phyloP scores from a whole-genome alignment of 1,140 invertebrate species.

The Trichoplusia ni region DNA sequence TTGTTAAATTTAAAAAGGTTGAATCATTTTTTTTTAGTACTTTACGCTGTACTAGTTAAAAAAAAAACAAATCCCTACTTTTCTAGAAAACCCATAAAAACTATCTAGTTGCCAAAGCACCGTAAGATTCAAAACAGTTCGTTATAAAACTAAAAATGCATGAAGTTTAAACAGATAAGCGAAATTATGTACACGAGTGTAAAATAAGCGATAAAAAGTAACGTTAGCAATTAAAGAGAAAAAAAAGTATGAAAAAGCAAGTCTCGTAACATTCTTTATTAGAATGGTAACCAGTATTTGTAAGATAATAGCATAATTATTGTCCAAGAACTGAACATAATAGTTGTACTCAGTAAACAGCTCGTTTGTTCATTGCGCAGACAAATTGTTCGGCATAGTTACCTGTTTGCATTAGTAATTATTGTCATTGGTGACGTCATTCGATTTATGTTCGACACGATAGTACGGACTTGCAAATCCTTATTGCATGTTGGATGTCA shows the following conservation, averaged over 20 bases:
- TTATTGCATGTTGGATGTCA: conserved; percentile 19
- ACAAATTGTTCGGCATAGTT: conserved; percentile 34
- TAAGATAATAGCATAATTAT: conserved; percentile 46
- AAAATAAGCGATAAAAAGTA: conserved; percentile 21
- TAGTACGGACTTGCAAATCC: conserved; percentile 13
- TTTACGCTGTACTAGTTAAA: too few relatives aligned
- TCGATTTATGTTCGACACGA: conserved; percentile 6
- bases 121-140: not conserved
- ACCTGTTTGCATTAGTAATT: conserved; percentile 25
- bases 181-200: conserved; percentile 6
- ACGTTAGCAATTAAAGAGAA: conserved; percentile 20
- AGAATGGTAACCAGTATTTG: conserved; percentile 40
- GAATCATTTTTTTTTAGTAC: too few relatives aligned
- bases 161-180: conserved; percentile 7
- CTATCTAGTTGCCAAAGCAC: too few relatives aligned
- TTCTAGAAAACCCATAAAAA: too few relatives aligned
- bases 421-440: conserved; percentile 16
- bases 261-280: conserved; percentile 36
- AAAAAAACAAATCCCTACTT: too few relatives aligned
- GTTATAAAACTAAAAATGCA: not conserved
- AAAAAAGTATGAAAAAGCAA: conserved; percentile 5
- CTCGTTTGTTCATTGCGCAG: conserved; percentile 33
- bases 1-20: too few relatives aligned
- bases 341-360: conserved; percentile 29
- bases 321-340: conserved; percentile 29